Evolutionary conservation across 2,888 invertebrate species (phyloP), one percentile per base, ranked within the genome.

Genomic region (Stenichneumon culpator): DNA sequence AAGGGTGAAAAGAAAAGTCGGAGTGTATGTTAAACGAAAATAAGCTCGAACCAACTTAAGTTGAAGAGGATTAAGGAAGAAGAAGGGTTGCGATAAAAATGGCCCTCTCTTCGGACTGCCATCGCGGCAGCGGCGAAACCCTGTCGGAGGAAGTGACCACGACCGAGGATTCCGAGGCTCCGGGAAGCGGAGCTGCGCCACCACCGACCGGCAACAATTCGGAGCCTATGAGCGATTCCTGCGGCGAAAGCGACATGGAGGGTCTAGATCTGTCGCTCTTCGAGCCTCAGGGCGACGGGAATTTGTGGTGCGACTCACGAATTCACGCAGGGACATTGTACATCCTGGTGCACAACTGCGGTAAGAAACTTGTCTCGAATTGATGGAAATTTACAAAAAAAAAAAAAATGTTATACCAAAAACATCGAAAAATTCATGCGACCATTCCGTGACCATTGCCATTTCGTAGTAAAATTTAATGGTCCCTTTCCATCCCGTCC

Each of bases 191-290:
- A 52, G 72, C 77, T 25, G 36, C 79, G 84, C 90, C 88, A 77
- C 75, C 88, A 77, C 75, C 80, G 69, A 87, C 54, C 50, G 89
- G 83, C 88, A 90, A 89, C 90, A 94, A 95, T 89, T 95, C 95
- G 89, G 96, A 96, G 89, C 95, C 95, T 52, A 94, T 95, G 90
- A 95, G 95, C 82, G 96, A 96, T 88, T 96, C 96, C 79, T 96
- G 96, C 91, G 96, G 96, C 92, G 94, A 94, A 87, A 94, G 93
- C 92, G 96, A 96, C 93, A 95, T 96, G 95, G 96, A 96, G 88
- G 96, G 96, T 86, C 94, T 96, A 88, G 96, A 96, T 94, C 94
- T 96, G 91, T 95, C 96, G 86, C 94, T 96, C 88, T 96, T 96
- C 93, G 96, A 96, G 92, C 96, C 96, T 70, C 96, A 96, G 72